Evolutionary conservation across 2,888 invertebrate species (phyloP), one percentile per base, ranked within the genome.

Genomic region (Diadegma fenestrale): DNA sequence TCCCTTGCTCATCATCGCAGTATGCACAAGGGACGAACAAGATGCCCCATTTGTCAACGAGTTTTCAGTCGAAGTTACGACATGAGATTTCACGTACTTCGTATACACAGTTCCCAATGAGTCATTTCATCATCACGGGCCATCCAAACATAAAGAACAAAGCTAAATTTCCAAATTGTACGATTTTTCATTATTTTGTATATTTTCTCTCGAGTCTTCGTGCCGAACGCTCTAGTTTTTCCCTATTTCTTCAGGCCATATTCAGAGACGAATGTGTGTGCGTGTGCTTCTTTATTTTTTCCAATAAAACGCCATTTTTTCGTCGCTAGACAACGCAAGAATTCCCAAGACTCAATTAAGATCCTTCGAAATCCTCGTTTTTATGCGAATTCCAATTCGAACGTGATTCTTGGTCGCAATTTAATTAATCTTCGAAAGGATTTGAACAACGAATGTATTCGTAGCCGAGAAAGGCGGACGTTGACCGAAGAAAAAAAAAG

Each of bases 31-130:
- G 96, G 96, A 37, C 95, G 95, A 92, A 96, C 96, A 37, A 95
- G 95, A 90, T 96, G 96, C 89, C 96, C 96, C 10, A 95, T 96
- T 75, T 96, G 96, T 89, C 95, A 95, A 87, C 94, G 95, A 87
- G 95, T 95, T 83, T 96, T 96, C 91, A 96, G 95, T 88, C 94
- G 96, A 85, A 95, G 95, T 86, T 95, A 96, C 90, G 95, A 96
- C 88, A 96, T 96, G 96, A 94, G 95, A 87, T 95, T 95, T 88
- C 96, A 96, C 88, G 92, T 96, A 58, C 94, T 95, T 91, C 94
- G 95, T 91, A 95, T 95, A 93, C 96, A 96, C 90, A 95, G 95
- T 94, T 89, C 94, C 94, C 90, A 92, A n/a, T 73, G 26, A 58
- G 61, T 48, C 12, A 64, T 37, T 37, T 37, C 12, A 19, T 58